A percentile compares a stretch with the other conserved stretches of the same genome.
Evolutionary conservation across 2,113 vertebrate genomes (phyloP).

Genomic region (Phycodurus eques): DNA sequence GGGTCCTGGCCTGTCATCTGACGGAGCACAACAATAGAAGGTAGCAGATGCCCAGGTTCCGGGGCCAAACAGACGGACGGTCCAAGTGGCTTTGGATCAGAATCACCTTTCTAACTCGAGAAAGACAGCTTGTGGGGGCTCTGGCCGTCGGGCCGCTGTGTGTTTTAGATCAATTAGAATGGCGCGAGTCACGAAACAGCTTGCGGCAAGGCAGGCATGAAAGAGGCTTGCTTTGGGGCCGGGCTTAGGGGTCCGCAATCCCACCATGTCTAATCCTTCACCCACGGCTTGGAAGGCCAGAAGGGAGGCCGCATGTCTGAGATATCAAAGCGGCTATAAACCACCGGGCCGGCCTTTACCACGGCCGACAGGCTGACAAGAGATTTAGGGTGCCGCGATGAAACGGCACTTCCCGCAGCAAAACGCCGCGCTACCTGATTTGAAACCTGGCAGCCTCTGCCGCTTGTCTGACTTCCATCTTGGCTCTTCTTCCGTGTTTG

Average conservation of each 20-base stretch:
- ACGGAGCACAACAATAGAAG: conserved; percentile 72
- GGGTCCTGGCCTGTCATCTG: conserved; percentile 76
- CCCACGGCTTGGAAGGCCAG: conserved; percentile 44
- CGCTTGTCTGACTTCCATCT: conserved; percentile 22
- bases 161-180: conserved; percentile 73
- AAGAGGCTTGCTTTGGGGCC: conserved; percentile 35
- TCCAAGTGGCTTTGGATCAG: conserved; percentile 68
- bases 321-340: conserved; percentile 59
- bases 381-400: conserved; percentile 32
- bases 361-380: conserved; percentile 37
- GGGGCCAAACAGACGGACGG: conserved; percentile 74
- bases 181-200: conserved; percentile 68
- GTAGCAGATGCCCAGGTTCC: conserved; percentile 71
- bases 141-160: conserved; percentile 69
- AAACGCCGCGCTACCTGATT: conserved; percentile 25
- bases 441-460: conserved; percentile 19
- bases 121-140: conserved; percentile 56
- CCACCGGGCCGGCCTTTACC: conserved; percentile 18
- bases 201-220: conserved; percentile 62
- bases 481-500: conserved; percentile 5
- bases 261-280: conserved; percentile 66
- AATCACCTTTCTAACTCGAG: conserved; percentile 58
- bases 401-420: conserved; percentile 22
- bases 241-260: conserved; percentile 37
- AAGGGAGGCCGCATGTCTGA: conserved; percentile 38